phyloP scores from a whole-genome alignment of 2,888 invertebrate genomes.

The Limnephilus lunatus region DNA sequence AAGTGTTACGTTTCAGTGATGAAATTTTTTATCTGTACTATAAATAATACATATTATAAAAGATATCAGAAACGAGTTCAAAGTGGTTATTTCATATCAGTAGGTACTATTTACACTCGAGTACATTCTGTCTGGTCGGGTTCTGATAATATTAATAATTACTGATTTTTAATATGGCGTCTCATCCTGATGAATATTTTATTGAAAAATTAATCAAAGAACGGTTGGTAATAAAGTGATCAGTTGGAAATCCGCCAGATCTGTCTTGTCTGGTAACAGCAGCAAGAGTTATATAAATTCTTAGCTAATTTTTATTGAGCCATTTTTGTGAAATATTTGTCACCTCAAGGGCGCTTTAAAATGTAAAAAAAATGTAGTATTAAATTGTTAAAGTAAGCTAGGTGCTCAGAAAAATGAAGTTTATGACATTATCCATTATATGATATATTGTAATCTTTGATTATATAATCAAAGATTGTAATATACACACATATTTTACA shows the following conservation, averaged over 20 bases:
- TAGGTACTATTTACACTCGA: background rate
- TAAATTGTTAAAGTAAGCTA: too few relatives aligned
- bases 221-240: background rate
- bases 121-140: background rate
- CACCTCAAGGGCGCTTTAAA: too few relatives aligned
- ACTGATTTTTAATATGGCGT: background rate
- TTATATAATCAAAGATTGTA: too few relatives aligned
- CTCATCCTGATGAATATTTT: background rate
- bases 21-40: background rate
- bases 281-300: background rate
- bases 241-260: background rate
- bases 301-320: background rate
- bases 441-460: too few relatives aligned
- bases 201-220: background rate
- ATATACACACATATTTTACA: too few relatives aligned
- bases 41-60: background rate
- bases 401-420: too few relatives aligned
- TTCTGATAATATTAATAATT: background rate
- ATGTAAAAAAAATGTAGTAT: too few relatives aligned
- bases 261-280: background rate
- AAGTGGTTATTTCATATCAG: slow-evolving; percentile 2
- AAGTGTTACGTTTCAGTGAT: background rate
- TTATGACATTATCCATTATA: too few relatives aligned
- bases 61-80: background rate
- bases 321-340: background rate